Conservation (phyloP, 2,113 vertebrate species). For the Empidonax traillii region DNA sequence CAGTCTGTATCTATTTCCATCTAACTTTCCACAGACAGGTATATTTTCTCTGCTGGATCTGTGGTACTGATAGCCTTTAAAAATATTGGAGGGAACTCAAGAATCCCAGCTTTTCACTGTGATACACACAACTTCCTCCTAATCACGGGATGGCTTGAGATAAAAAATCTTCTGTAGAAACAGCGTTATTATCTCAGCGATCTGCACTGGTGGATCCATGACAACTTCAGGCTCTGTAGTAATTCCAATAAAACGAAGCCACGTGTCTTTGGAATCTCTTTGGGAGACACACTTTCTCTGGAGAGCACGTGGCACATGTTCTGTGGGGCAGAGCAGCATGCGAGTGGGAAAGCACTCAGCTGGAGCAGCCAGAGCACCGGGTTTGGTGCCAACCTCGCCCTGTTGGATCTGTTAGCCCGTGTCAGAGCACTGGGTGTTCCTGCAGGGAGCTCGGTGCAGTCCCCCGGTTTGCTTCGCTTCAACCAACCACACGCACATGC, state of each 20-base stretch:
- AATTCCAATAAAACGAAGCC: not conserved
- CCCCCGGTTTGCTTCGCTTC: not conserved
- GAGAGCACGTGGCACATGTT: not conserved
- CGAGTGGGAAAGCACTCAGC: not conserved
- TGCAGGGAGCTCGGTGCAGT: not conserved
- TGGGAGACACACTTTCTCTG: not conserved
- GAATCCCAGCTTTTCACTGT: not conserved
- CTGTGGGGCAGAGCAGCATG: not conserved
- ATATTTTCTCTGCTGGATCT: not conserved
- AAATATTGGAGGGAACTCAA: not conserved
- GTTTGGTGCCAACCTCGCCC: not conserved
- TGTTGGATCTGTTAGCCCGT: not conserved
- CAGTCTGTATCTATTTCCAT: not conserved
- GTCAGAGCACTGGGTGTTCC: not conserved
- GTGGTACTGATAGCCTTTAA: not conserved
- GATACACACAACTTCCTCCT: not conserved
- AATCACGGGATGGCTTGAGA: not conserved
- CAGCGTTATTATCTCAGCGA: not conserved
- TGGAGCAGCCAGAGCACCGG: not conserved
- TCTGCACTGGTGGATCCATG: not conserved
- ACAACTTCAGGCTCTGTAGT: not conserved
- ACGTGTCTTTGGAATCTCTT: not conserved
- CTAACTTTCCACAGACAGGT: not conserved
- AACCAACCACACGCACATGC: conserved; percentile 29
- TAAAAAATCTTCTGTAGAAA: not conserved